Percentiles rank a stretch among this genome's conserved stretches.
Evolutionary conservation across 2,888 invertebrate species (phyloP).

Genomic region (Apodemia mormo): DNA sequence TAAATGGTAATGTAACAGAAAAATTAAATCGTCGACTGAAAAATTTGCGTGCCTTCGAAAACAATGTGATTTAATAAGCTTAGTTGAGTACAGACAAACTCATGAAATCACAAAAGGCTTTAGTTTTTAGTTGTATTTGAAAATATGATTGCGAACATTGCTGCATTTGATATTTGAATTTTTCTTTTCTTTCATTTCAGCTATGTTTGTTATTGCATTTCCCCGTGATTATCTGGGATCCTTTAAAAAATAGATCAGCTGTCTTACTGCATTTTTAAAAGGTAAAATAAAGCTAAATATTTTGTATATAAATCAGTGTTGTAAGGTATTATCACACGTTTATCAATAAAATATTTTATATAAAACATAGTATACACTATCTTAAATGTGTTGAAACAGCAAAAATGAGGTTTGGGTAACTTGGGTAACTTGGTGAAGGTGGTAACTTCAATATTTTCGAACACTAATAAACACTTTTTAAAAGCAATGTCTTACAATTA

Average conservation of each 20-base stretch:
- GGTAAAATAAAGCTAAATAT: too few species aligned
- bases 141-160: not conserved
- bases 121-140: constrained; percentile 13
- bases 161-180: not conserved
- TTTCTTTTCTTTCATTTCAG: not conserved
- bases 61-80: constrained; percentile 17
- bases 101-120: constrained; percentile 7
- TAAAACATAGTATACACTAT: too few species aligned
- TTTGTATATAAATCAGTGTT: too few species aligned
- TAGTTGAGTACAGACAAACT: constrained; percentile 8
- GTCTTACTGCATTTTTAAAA: too few species aligned
- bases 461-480: too few species aligned
- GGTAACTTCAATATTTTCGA: too few species aligned
- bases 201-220: not conserved
- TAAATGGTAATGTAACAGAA: constrained; percentile 32
- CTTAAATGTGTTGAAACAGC: too few species aligned
- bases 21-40: constrained; percentile 24
- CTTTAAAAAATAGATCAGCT: not conserved
- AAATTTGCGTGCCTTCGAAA: constrained; percentile 23
- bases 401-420: too few species aligned
- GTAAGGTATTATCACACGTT: too few species aligned
- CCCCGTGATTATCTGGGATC: not conserved
- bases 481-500: too few species aligned
- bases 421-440: too few species aligned
- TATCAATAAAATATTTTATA: too few species aligned